Conservation (phyloP, 2,113 vertebrate genomes). For the Pelecanoides urinatrix region DNA sequence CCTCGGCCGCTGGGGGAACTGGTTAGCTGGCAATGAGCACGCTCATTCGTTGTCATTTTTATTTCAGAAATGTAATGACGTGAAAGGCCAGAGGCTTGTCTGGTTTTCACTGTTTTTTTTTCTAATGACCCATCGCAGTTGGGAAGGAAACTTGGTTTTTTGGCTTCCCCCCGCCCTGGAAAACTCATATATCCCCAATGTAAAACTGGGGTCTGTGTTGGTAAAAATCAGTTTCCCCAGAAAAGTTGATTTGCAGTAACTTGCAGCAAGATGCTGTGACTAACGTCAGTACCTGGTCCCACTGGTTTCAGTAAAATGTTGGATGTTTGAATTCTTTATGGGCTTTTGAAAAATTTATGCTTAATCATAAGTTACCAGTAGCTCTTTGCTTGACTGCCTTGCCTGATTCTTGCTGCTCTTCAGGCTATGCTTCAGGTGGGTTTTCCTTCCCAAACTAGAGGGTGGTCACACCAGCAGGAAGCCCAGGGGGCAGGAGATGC, state of each 20-base stretch:
- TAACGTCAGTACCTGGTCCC: background rate
- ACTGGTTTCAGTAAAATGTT: background rate
- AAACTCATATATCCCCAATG: background rate
- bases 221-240: background rate
- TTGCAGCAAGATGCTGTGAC: background rate
- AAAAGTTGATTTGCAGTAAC: background rate
- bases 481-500: fast-evolving
- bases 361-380: background rate
- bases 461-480: background rate
- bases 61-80: background rate
- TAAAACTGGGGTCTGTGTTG: background rate
- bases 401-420: background rate
- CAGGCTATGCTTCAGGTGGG: background rate
- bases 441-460: background rate
- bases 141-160: background rate
- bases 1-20: background rate
- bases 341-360: background rate
- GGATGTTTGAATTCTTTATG: constrained; percentile 13
- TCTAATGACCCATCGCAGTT: background rate
- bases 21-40: background rate
- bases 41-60: background rate
- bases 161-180: fast-evolving
- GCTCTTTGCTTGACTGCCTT: background rate
- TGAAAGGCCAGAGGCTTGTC: background rate
- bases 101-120: background rate